Evolutionary conservation across 2,797 vertebrate genomes (phyloP).

Genomic region (Gymnothorax javanicus): DNA sequence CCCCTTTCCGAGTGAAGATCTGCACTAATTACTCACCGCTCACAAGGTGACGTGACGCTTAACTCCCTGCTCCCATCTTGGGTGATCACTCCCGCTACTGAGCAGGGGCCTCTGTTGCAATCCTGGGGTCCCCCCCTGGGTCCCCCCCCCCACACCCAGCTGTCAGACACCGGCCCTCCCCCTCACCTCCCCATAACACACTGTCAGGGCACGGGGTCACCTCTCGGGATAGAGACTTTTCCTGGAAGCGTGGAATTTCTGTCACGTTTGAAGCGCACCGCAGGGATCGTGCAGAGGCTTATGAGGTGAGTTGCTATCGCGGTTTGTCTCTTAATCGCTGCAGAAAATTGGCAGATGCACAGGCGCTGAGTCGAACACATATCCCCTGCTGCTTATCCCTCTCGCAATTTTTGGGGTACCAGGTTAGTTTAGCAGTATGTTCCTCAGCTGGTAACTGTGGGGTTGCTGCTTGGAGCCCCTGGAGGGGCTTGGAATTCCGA

Average conservation of each 20-base stretch:
- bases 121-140: not conserved
- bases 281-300: not conserved
- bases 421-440: no score
- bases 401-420: not conserved
- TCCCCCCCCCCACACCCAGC: not conserved
- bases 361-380: not conserved
- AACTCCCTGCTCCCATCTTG: slow-evolving; percentile 15
- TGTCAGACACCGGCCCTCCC: not conserved
- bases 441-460: no score
- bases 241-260: not conserved
- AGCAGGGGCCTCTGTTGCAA: not conserved
- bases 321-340: not conserved
- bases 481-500: no score
- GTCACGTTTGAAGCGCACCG: not conserved
- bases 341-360: not conserved
- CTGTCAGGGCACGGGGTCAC: not conserved
- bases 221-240: not conserved
- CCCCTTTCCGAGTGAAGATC: slow-evolving; percentile 69
- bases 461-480: no score
- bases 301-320: not conserved
- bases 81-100: no score
- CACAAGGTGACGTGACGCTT: slow-evolving; percentile 81
- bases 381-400: not conserved
- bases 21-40: slow-evolving; percentile 86
- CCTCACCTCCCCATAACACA: not conserved